Evolutionary conservation across 2,113 vertebrate genomes (phyloP).

Genomic region (Glaucidium brasilianum): DNA sequence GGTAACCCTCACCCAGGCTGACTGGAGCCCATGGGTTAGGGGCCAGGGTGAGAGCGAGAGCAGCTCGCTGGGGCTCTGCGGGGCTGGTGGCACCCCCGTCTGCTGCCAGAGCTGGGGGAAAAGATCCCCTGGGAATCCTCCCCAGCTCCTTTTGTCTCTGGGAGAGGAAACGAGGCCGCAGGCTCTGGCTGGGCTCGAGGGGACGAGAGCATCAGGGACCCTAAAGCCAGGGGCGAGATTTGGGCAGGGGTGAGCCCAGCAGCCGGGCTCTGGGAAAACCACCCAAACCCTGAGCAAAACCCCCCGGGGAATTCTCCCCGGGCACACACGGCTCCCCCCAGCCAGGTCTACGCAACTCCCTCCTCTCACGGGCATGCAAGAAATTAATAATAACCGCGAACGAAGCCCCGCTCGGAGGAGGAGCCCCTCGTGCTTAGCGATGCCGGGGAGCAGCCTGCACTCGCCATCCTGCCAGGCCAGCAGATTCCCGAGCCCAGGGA

Average conservation of each 20-base stretch:
- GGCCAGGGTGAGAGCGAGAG: neutral
- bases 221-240: too few relatives aligned
- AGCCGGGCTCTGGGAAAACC: neutral
- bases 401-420: neutral
- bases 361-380: too few relatives aligned
- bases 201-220: too few relatives aligned
- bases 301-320: neutral
- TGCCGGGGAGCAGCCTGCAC: accelerated
- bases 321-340: accelerated
- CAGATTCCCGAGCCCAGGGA: neutral
- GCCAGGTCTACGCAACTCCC: neutral
- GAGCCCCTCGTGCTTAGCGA: accelerated
- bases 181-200: accelerated
- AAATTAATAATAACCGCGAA: neutral
- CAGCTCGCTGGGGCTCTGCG: neutral
- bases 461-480: neutral
- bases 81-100: neutral
- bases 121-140: neutral
- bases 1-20: neutral
- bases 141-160: accelerated
- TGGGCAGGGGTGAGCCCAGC: neutral
- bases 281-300: neutral
- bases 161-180: neutral
- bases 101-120: neutral
- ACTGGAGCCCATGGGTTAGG: neutral